Evolutionary conservation across 2,113 vertebrate species (phyloP), one percentile per base, ranked within the genome.

Genomic region (Tonatia bakeri): DNA sequence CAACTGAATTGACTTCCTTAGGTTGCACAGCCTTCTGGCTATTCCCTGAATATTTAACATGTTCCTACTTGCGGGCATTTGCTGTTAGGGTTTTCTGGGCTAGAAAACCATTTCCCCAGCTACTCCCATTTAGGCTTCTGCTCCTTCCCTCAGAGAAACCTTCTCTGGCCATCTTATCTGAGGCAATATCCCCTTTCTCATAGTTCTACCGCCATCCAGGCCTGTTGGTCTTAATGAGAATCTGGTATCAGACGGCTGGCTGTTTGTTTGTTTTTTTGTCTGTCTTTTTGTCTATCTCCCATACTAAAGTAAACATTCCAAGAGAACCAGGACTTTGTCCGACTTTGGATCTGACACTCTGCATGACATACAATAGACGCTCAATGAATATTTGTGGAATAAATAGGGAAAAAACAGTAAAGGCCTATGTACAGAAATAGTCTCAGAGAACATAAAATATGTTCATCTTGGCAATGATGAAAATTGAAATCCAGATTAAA

Each of bases 401-500:
- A 89, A 87, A 73, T 56, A 79, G 93, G 8, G 26, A 52, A 40
- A 89, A 24, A 72, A 15, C 15, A 92, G 26, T 73, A 40, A 79
- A 90, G 24, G 59, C 64, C 22, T 17, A 4, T 20, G 11, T 28
- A n/a, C 26, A 59, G 4, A 89, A 90, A 86, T 50, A 14, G 3
- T 52, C 8, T 90, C 36, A 82, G 45, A 93, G 16, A 86, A 67
- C n/a, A 72, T 38, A 33, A 92, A 80, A 56, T 47, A 85, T 15
- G 47, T 17, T 38, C 16, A 82, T 56, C 22, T 73, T 77, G 10
- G 3, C 36, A 40, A 52, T 36, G 20, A 87, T 59, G 33, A 88
- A 64, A 76, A 79, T 76, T 96, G 40, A 94, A 96, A 92, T 87
- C 11, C 45, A 90, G 19, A 1, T 85, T 92, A 92, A 79, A 87